Percentiles rank a stretch among this genome's conserved stretches.
Evolutionary conservation across 1,140 invertebrate species (phyloP).

Genomic region (Drosophila tristis): DNA sequence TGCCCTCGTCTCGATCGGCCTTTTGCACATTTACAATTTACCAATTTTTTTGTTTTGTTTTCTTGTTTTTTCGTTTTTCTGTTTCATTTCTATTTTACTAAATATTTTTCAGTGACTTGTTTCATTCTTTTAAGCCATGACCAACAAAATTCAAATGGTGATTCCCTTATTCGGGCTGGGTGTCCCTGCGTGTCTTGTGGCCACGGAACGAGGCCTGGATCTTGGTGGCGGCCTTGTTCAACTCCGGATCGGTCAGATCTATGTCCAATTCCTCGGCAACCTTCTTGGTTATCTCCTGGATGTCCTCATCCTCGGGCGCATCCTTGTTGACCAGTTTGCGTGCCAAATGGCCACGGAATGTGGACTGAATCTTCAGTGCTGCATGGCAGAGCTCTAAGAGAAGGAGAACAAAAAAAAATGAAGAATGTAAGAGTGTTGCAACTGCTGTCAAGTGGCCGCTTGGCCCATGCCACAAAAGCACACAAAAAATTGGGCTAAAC

Average conservation of each 20-base stretch:
- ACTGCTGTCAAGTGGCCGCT: conserved; percentile 37
- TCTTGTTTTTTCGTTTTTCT: conserved; percentile 28
- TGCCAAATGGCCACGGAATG: conserved; percentile 95
- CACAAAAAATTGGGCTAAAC: not conserved
- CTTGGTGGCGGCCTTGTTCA: conserved; percentile 96
- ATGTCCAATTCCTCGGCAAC: conserved; percentile 90
- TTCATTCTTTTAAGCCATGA: conserved; percentile 34
- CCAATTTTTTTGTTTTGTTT: conserved; percentile 52
- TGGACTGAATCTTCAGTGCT: conserved; percentile 96
- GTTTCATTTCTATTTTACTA: conserved; percentile 25
- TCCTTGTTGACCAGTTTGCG: conserved; percentile 88
- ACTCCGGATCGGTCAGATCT: conserved; percentile 92
- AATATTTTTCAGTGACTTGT: conserved; percentile 38
- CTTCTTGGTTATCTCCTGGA: conserved; percentile 84
- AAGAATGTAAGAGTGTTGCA: conserved; percentile 26
- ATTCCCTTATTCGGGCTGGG: conserved; percentile 62
- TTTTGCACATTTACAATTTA: conserved; percentile 67
- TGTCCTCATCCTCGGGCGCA: conserved; percentile 84
- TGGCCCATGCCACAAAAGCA: conserved; percentile 19
- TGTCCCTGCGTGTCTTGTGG: conserved; percentile 93
- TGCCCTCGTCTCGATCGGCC: conserved; percentile 46
- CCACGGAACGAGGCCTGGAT: conserved; percentile 97
- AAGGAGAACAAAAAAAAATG: not conserved
- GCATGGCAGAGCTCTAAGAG: conserved; percentile 92
- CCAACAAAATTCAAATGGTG: conserved; percentile 59